Conservation (phyloP, 1,140 invertebrate genomes). For the Luehdorfia chinensis region DNA sequence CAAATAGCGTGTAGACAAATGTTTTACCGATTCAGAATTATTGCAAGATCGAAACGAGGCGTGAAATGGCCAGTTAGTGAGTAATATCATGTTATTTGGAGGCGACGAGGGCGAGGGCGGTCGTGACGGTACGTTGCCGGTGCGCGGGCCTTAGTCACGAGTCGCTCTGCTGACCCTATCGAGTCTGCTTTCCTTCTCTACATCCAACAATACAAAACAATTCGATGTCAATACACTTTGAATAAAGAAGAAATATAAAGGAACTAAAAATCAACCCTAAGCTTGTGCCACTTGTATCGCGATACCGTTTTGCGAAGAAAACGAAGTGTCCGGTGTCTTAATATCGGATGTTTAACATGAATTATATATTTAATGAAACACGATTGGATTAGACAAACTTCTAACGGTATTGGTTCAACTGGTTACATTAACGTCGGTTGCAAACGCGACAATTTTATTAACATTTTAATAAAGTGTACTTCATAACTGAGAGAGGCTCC, state of each 20-base stretch:
- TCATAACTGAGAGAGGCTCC: slow-evolving; percentile 23
- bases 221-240: slow-evolving; percentile 14
- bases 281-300: not conserved
- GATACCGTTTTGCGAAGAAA: slow-evolving; percentile 15
- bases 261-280: no score
- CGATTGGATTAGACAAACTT: slow-evolving; percentile 35
- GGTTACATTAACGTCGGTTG: slow-evolving; percentile 32
- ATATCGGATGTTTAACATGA: slow-evolving; percentile 33
- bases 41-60: slow-evolving; percentile 51
- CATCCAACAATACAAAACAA: slow-evolving; percentile 28
- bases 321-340: slow-evolving; percentile 39
- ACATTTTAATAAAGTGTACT: slow-evolving; percentile 36
- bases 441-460: slow-evolving; percentile 46
- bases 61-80: slow-evolving; percentile 73
- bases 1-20: slow-evolving; percentile 7
- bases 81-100: slow-evolving; percentile 73
- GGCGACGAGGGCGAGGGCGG: slow-evolving; percentile 55
- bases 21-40: slow-evolving; percentile 39
- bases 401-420: slow-evolving; percentile 26
- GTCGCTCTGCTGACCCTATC: slow-evolving; percentile 66
- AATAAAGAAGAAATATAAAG: not conserved
- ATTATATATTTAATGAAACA: slow-evolving; percentile 35
- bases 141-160: slow-evolving; percentile 59
- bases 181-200: slow-evolving; percentile 42
- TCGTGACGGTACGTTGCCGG: slow-evolving; percentile 42